Base-by-base conservation (phyloP, 1,140 invertebrate genomes). In the Sesamia nonagrioides region DNA sequence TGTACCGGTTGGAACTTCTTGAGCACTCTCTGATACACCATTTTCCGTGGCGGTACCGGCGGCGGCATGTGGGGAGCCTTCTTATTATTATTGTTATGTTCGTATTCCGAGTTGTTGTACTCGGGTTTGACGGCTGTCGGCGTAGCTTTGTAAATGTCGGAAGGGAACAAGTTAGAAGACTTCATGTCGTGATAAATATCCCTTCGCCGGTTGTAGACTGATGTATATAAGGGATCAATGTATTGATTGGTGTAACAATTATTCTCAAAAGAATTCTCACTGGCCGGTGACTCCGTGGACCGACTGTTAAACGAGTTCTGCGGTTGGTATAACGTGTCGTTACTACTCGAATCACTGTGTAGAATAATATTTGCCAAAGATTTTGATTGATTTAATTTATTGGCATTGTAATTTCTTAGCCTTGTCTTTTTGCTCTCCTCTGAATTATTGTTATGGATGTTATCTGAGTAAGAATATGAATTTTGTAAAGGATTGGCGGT, bases 1-100 rank as follows among this genome's bases (percentile, higher is more conserved):
- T 95, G 94, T 8, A 95, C 94, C 11, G 93, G 93, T 68, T 95
- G 94, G 83, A 95, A 95, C 68, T 95, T 95, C 82, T 95, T 95
- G 7, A 95, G 78, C 0, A 94, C 90, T 78, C 91, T 87, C 79
- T 95, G 92, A 79, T 95, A 95, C n/a, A 94, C 88, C 89, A 92
- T 91, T 76, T 95, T 95, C 81, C 94, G 84, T 6, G 94, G 94
- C 33, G 94, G 94, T 21, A 95, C 94, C 2, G 94, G 94, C 60
- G 94, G 94, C 5, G 94, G 92, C 85, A 92, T 88, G 71, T 90
- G 90, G 17, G 90, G 90, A 11, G 90, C 89, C 50, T 92, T 92
- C 77, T 90, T 93, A 66, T 85, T 93, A 37, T 91, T 91, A 45
- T 73, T 72, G 18, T 87, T 92, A 15, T 89, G 86, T 56, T 92